These are phyloP conservation scores for Dicyrtoma fusca DNA, from an alignment of 2,888 invertebrate species.

Conservation along the genomic window DNA sequence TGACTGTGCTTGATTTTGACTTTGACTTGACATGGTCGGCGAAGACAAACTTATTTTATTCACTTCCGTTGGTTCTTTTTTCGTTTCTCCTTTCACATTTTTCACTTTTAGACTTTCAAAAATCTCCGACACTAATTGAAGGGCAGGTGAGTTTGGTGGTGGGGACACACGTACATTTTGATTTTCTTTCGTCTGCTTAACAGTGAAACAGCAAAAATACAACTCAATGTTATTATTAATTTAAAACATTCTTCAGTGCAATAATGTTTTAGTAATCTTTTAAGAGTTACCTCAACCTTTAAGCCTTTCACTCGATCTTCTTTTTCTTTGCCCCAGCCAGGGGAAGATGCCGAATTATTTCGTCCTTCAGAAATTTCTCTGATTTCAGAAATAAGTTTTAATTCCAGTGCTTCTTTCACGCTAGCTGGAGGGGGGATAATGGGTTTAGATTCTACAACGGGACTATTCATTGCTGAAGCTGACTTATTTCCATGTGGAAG, in stretches of 20 bases:
- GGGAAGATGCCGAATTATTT: slow-evolving; percentile 19
- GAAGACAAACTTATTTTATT: slow-evolving; percentile 14
- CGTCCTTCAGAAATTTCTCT: slow-evolving; percentile 69
- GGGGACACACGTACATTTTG: slow-evolving; percentile 47
- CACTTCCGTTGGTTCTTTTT: slow-evolving; percentile 6
- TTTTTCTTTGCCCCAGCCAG: slow-evolving; percentile 27
- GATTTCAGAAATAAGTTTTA: slow-evolving; percentile 80
- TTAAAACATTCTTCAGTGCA: not conserved
- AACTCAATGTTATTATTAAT: not conserved
- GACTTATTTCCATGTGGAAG: slow-evolving; percentile 43
- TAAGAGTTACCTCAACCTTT: slow-evolving; percentile 18
- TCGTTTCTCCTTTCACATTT: slow-evolving; percentile 59
- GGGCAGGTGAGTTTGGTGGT: slow-evolving; percentile 71
- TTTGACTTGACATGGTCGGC: slow-evolving; percentile 11
- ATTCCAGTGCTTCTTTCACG: slow-evolving; percentile 80
- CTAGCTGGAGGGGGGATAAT: slow-evolving; percentile 44
- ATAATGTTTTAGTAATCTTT: slow-evolving; percentile 1
- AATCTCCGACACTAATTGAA: slow-evolving; percentile 79
- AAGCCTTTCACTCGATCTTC: slow-evolving; percentile 29
- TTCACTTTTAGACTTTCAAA: slow-evolving; percentile 81
- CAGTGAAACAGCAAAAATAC: slow-evolving; percentile 1
- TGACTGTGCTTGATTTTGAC: not conserved
- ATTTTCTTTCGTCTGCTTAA: slow-evolving; percentile 31
- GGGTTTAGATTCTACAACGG: slow-evolving; percentile 54
- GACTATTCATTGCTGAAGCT: slow-evolving; percentile 49